Evolutionary conservation across 2,797 vertebrate species (phyloP).

Genomic region (Darevskia mixta): DNA sequence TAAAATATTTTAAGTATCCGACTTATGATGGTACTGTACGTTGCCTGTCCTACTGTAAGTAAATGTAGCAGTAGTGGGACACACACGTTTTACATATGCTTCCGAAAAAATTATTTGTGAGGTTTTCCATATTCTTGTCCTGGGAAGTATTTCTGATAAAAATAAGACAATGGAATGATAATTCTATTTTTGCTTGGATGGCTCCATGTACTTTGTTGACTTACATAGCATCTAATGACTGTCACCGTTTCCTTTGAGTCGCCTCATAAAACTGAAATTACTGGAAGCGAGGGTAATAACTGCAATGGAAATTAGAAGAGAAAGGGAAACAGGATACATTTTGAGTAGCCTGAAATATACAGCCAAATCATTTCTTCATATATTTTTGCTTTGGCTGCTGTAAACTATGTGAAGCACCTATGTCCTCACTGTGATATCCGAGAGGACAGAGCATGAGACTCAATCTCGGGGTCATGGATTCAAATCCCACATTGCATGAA

Average conservation of each 20-base stretch:
- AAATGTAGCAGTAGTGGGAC: not conserved
- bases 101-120: not conserved
- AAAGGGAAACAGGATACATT: not conserved
- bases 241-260: constrained; percentile 14
- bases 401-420: not conserved
- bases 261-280: constrained; percentile 10
- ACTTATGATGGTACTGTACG: not conserved
- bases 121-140: not conserved
- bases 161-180: constrained; percentile 12
- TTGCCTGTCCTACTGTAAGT: not conserved
- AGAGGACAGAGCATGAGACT: too few species aligned
- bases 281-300: not conserved
- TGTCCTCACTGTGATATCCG: not conserved
- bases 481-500: too few species aligned
- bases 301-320: not conserved
- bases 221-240: constrained; percentile 1
- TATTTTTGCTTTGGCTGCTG: not conserved
- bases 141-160: not conserved
- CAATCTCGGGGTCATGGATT: too few species aligned
- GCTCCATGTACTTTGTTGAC: not conserved
- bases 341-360: not conserved
- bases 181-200: constrained; percentile 18
- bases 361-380: not conserved
- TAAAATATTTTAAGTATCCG: not conserved
- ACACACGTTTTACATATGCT: not conserved